Evolutionary conservation across 1,140 invertebrate species (phyloP).

Genomic region (Leguminivora glycinivorella): DNA sequence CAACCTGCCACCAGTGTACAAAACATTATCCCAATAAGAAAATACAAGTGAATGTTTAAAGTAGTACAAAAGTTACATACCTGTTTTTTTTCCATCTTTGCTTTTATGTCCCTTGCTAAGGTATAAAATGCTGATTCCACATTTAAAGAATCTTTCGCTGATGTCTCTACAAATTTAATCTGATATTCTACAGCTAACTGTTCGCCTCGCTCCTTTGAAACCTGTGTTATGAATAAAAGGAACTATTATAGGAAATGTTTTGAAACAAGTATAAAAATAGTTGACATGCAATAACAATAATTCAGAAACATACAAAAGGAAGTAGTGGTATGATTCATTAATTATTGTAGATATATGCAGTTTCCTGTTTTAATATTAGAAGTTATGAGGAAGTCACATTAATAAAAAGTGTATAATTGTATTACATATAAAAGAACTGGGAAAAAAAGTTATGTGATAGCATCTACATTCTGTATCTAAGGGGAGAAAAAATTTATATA

Average conservation of each 20-base stretch:
- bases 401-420: background rate
- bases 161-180: slow-evolving; percentile 99
- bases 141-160: slow-evolving; percentile 98
- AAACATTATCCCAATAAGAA: background rate
- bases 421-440: background rate
- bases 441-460: too few relatives aligned
- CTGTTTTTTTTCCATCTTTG: slow-evolving; percentile 97
- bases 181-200: slow-evolving; percentile 98
- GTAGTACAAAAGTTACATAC: slow-evolving; percentile 72
- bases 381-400: background rate
- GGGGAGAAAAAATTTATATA: too few relatives aligned
- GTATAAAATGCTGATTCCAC: slow-evolving; percentile 98
- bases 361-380: background rate
- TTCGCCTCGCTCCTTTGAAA: slow-evolving; percentile 77
- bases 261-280: background rate
- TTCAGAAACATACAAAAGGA: slow-evolving; percentile 6
- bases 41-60: background rate
- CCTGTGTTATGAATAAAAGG: slow-evolving; percentile 57
- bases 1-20: background rate
- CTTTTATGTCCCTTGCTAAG: slow-evolving; percentile 97
- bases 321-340: background rate
- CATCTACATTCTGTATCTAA: too few relatives aligned
- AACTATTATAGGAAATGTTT: slow-evolving; percentile 12
- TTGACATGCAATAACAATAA: background rate
- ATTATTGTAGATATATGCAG: background rate